Conservation (phyloP, 2,888 invertebrate genomes). For the Diaprepes abbreviatus region DNA sequence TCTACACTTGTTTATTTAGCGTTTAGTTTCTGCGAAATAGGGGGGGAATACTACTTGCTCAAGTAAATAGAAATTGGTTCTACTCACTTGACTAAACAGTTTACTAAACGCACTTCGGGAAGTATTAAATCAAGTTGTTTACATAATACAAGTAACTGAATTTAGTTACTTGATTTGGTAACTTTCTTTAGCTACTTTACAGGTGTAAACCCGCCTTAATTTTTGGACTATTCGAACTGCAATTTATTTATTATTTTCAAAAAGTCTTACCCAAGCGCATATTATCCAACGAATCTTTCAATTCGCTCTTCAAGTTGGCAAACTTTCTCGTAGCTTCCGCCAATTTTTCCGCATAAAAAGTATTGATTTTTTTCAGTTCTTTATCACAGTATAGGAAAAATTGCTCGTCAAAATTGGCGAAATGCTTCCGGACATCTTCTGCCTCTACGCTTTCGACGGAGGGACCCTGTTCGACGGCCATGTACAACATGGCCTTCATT, state of each 20-base stretch:
- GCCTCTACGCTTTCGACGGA: constrained; percentile 81
- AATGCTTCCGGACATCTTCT: constrained; percentile 78
- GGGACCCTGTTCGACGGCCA: constrained; percentile 83
- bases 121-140: too few relatives aligned
- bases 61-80: too few relatives aligned
- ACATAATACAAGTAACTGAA: too few relatives aligned
- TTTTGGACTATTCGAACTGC: too few relatives aligned
- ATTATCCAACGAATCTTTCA: constrained; percentile 70
- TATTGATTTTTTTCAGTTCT: constrained; percentile 89
- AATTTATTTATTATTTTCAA: not conserved
- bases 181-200: too few relatives aligned
- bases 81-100: too few relatives aligned
- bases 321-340: constrained; percentile 89
- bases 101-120: too few relatives aligned
- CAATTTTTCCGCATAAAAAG: constrained; percentile 90
- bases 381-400: constrained; percentile 89
- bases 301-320: constrained; percentile 79
- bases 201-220: too few relatives aligned
- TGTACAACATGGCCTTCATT: constrained; percentile 88
- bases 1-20: too few relatives aligned
- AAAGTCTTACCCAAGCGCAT: constrained; percentile 56
- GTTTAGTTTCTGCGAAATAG: too few relatives aligned
- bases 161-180: too few relatives aligned
- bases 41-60: too few relatives aligned
- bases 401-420: constrained; percentile 85